Conservation (phyloP, 1,140 invertebrate genomes). For the Scaptomyza hsui region DNA sequence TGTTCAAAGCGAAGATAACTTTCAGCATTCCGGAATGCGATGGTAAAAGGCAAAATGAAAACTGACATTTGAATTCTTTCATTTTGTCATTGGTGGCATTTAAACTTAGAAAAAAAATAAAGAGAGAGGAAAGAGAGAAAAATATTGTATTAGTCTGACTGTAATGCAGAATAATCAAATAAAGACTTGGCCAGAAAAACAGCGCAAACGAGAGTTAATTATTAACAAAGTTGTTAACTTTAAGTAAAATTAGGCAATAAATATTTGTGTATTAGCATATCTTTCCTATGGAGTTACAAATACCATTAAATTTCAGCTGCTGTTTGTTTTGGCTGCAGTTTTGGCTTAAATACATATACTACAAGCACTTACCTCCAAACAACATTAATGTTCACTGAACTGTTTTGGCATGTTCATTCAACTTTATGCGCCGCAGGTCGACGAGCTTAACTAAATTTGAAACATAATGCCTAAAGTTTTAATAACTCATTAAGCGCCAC, state of each 20-base stretch:
- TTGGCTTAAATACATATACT: no score
- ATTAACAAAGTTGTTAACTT: neutral
- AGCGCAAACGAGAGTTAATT: neutral
- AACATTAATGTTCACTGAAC: neutral
- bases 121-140: neutral
- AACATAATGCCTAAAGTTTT: constrained; percentile 67
- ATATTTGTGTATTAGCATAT: neutral
- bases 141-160: constrained; percentile 7
- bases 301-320: no score
- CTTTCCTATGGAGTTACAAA: no score
- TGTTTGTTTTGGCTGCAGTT: neutral
- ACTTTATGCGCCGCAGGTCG: constrained; percentile 30
- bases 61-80: constrained; percentile 69
- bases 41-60: constrained; percentile 56
- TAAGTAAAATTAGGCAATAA: neutral
- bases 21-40: constrained; percentile 28
- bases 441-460: constrained; percentile 28
- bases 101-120: neutral
- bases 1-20: constrained; percentile 11
- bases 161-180: constrained; percentile 12
- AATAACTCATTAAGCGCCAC: constrained; percentile 66
- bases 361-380: no score
- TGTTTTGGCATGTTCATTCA: neutral
- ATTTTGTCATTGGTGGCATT: constrained; percentile 25
- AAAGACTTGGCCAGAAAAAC: neutral